Percentiles rank a stretch among this genome's conserved stretches.
These are phyloP conservation scores for Ochlodes sylvanus DNA, from an alignment of 2,888 invertebrate species.

Conservation along the genomic window DNA sequence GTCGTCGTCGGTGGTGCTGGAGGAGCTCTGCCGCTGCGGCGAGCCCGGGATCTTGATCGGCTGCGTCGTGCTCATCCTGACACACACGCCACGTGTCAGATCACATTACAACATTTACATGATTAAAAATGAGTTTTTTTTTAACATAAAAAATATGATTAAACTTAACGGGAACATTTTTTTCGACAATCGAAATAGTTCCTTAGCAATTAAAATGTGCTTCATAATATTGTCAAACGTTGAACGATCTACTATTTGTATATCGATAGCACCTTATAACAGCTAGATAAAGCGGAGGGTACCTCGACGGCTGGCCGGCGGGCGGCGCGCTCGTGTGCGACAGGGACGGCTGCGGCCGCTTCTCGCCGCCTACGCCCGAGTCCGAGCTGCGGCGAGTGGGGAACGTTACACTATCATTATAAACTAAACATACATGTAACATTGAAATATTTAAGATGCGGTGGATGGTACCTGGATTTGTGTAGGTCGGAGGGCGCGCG, in stretches of 20 bases:
- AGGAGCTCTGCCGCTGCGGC: constrained; percentile 75
- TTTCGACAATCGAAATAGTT: too few species aligned
- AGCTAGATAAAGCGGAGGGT: too few species aligned
- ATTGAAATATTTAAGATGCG: too few species aligned
- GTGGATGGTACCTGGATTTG: constrained; percentile 70
- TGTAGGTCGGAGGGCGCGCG: constrained; percentile 57
- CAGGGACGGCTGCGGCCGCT: constrained; percentile 48
- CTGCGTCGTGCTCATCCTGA: constrained; percentile 79
- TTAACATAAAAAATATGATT: too few species aligned
- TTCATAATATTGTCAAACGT: too few species aligned
- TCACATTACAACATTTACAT: constrained; percentile 7
- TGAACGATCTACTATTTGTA: too few species aligned
- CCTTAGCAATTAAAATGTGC: too few species aligned
- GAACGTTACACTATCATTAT: neutral
- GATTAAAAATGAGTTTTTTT: too few species aligned
- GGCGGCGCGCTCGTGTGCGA: constrained; percentile 48
- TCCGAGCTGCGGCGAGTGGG: constrained; percentile 60
- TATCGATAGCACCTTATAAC: too few species aligned
- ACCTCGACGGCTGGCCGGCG: constrained; percentile 15
- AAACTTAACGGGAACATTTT: too few species aligned
- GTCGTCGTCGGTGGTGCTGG: constrained; percentile 76
- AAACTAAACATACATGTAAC: too few species aligned
- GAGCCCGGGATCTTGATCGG: constrained; percentile 88
- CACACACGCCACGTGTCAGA: constrained; percentile 26
- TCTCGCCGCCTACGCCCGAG: constrained; percentile 62